Evolutionary conservation across 2,888 invertebrate genomes (phyloP).

Genomic region (Apoda limacodes): DNA sequence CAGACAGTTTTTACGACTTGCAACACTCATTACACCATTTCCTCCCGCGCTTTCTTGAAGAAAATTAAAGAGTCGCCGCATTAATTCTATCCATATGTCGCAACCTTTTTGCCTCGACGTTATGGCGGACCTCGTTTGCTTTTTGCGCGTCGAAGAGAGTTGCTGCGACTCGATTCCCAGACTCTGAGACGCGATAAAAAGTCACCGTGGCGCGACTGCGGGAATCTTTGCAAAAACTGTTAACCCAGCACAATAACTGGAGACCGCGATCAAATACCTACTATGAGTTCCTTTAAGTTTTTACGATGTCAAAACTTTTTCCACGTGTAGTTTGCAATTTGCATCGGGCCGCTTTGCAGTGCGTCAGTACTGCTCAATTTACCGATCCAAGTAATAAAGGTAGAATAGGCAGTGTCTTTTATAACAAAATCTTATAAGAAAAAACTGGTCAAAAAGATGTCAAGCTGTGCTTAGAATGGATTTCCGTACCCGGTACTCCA

Average conservation of each 20-base stretch:
- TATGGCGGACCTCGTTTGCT: constrained; percentile 44
- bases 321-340: constrained; percentile 55
- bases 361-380: too few relatives aligned
- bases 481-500: too few relatives aligned
- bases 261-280: constrained; percentile 66
- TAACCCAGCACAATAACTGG: constrained; percentile 57
- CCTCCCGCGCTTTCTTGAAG: constrained; percentile 66
- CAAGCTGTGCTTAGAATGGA: too few relatives aligned
- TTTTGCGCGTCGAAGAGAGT: constrained; percentile 39
- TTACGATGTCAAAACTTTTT: constrained; percentile 46
- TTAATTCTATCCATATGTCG: constrained; percentile 63
- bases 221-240: constrained; percentile 37
- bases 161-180: constrained; percentile 53
- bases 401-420: too few relatives aligned
- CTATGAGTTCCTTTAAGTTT: constrained; percentile 62
- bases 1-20: constrained; percentile 54
- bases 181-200: constrained; percentile 46
- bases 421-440: too few relatives aligned
- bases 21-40: constrained; percentile 64
- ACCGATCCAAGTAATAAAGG: too few relatives aligned
- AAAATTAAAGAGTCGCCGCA: constrained; percentile 66
- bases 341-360: constrained; percentile 21
- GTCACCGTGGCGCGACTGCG: constrained; percentile 25
- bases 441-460: too few relatives aligned
- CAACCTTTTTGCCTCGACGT: constrained; percentile 45